Conservation (phyloP, 1,140 invertebrate genomes). For the Scaptomyza graminum region DNA sequence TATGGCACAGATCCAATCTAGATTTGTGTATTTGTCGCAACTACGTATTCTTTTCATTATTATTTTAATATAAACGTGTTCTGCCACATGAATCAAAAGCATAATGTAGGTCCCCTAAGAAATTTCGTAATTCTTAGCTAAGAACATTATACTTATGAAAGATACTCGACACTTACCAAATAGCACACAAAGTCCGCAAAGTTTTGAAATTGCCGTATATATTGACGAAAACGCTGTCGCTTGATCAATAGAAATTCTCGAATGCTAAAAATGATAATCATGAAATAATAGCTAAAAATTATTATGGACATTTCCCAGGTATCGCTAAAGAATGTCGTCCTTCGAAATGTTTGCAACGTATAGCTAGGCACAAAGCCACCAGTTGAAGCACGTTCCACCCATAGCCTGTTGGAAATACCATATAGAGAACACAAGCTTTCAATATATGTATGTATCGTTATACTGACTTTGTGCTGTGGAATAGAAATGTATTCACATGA, state of each 20-base stretch:
- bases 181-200: background rate
- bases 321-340: conserved; percentile 6
- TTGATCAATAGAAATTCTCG: background rate
- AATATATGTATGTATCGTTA: too few species aligned
- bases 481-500: conserved; percentile 12
- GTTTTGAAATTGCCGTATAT: background rate
- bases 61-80: background rate
- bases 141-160: background rate
- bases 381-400: background rate
- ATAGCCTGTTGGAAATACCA: background rate
- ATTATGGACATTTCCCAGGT: background rate
- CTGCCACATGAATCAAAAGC: background rate
- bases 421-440: background rate
- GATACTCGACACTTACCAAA: background rate
- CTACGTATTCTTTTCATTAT: background rate
- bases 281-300: background rate
- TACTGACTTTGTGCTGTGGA: conserved; percentile 15
- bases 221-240: background rate
- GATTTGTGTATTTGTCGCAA: conserved; percentile 4
- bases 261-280: background rate
- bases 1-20: background rate
- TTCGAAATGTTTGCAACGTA: background rate
- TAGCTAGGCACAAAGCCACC: conserved; percentile 3
- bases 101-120: conserved; percentile 1
- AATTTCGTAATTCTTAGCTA: background rate